phyloP scores from a whole-genome alignment of 2,113 vertebrate species.

The Callionymus lyra region DNA sequence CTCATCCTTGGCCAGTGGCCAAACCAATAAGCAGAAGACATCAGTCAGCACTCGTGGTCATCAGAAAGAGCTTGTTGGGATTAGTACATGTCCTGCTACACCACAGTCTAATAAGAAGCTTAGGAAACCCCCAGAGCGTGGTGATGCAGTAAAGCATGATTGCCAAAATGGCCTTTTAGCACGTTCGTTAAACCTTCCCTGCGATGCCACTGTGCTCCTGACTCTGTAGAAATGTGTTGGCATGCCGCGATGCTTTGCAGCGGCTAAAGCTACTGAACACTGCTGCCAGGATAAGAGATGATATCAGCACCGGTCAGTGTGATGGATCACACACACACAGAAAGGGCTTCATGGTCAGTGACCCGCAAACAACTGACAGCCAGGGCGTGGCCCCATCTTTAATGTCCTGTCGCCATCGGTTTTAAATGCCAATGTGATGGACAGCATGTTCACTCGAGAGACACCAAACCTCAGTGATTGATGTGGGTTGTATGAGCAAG shows the following conservation, averaged over 20 bases:
- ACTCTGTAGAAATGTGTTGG: slow-evolving; percentile 32
- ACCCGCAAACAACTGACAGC: slow-evolving; percentile 17
- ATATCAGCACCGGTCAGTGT: slow-evolving; percentile 43
- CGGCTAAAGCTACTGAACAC: slow-evolving; percentile 14
- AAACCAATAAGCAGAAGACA: slow-evolving; percentile 31
- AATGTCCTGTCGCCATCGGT: slow-evolving; percentile 11
- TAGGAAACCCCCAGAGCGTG: slow-evolving; percentile 19
- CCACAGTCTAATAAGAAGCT: slow-evolving; percentile 39
- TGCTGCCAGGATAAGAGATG: slow-evolving; percentile 36
- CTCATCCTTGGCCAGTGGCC: slow-evolving; percentile 12
- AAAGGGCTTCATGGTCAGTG: slow-evolving; percentile 24
- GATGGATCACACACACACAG: slow-evolving; percentile 30
- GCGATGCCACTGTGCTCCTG: slow-evolving; percentile 18
- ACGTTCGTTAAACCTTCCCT: slow-evolving; percentile 11
- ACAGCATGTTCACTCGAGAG: slow-evolving; percentile 1
- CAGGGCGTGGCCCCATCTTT: slow-evolving; percentile 14
- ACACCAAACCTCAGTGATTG: slow-evolving; percentile 3
- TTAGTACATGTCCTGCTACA: slow-evolving; percentile 39
- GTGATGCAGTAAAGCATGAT: slow-evolving; percentile 17
- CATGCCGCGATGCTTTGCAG: slow-evolving; percentile 11
- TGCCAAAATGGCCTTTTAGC: slow-evolving; percentile 15
- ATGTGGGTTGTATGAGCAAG: neutral
- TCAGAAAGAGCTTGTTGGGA: slow-evolving; percentile 29
- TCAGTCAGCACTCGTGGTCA: slow-evolving; percentile 17
- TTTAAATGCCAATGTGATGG: slow-evolving; percentile 13